Percentiles rank a stretch among this genome's conserved stretches.
Evolutionary conservation across 2,888 invertebrate species (phyloP).

Genomic region (Pollenia angustigena): DNA sequence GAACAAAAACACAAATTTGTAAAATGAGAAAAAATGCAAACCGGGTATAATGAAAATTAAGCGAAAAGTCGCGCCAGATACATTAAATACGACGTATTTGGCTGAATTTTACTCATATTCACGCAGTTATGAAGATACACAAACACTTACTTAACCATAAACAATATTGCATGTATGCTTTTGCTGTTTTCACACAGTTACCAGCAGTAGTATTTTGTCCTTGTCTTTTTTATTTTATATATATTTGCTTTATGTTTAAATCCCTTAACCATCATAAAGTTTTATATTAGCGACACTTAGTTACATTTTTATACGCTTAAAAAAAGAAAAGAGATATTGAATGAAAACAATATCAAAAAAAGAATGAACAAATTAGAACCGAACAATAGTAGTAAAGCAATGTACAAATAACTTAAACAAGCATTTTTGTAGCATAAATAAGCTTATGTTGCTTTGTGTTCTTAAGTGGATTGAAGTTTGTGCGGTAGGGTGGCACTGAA

Average conservation of each 20-base stretch:
- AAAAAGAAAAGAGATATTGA: constrained; percentile 11
- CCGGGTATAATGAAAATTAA: constrained; percentile 71
- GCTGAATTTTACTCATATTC: constrained; percentile 38
- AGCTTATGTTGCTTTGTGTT: too few species aligned
- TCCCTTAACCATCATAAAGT: constrained; percentile 69
- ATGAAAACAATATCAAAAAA: constrained; percentile 36
- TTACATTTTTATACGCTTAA: constrained; percentile 57
- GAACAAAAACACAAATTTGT: constrained; percentile 29
- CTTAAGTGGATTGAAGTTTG: neutral
- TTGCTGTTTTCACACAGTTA: neutral
- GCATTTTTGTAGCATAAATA: too few species aligned
- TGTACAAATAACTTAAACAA: too few species aligned
- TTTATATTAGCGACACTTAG: constrained; percentile 68
- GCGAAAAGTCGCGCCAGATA: constrained; percentile 72
- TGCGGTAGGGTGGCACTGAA: too few species aligned
- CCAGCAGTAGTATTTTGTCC: neutral
- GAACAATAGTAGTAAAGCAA: too few species aligned
- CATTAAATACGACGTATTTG: constrained; percentile 56
- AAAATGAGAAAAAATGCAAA: constrained; percentile 48
- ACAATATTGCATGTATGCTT: neutral
- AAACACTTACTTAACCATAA: neutral
- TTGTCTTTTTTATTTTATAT: neutral
- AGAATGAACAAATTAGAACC: constrained; percentile 34
- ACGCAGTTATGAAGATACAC: constrained; percentile 46
- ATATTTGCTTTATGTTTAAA: neutral